Base-by-base conservation (phyloP, 1,140 invertebrate genomes). In the Artemia franciscana region DNA sequence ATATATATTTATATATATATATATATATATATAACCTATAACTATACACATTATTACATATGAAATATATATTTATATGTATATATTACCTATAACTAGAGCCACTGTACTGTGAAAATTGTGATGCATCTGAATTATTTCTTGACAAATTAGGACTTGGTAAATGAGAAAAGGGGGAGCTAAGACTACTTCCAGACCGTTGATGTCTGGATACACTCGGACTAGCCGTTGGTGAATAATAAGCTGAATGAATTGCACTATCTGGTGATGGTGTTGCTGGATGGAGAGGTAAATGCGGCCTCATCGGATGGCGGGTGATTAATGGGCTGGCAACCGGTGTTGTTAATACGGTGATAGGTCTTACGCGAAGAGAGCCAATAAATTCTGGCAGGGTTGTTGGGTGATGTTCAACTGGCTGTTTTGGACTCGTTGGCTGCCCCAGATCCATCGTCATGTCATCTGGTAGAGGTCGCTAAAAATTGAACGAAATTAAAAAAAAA, bases 51-150 rank as follows among this genome's bases (percentile, higher is more conserved):
- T n/a, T n/a, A n/a, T n/a, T n/a, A n/a, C n/a, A n/a, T n/a, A n/a
- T n/a, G n/a, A n/a, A n/a, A n/a, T n/a, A n/a, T n/a, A n/a, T n/a
- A n/a, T n/a, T n/a, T n/a, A n/a, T n/a, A n/a, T n/a, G n/a, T n/a
- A n/a, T n/a, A n/a, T 71, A 84, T 69, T 77, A 78, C 64, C 80
- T 82, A 68, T 89, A 85, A 62, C 75, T 73, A 4, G 73, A 75
- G 30, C 74, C 74, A 21, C 73, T 73, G 66, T 75, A 75, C 67
- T 77, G 76, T 51, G 87, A 90, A 3, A 75, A 75, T 68, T 77
- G 76, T 57, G 87, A 90, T 1, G 88, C 88, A 68, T 91, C 88
- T 61, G 86, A 89, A 73, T 91, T 91, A 73, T 90, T 91, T 26
- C 88, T 78, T 23, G 85, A 86, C 65, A 91, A 73, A 12, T 84